phyloP scores from a whole-genome alignment of 2,888 invertebrate species.

The Disparrhopalites patrizii region DNA sequence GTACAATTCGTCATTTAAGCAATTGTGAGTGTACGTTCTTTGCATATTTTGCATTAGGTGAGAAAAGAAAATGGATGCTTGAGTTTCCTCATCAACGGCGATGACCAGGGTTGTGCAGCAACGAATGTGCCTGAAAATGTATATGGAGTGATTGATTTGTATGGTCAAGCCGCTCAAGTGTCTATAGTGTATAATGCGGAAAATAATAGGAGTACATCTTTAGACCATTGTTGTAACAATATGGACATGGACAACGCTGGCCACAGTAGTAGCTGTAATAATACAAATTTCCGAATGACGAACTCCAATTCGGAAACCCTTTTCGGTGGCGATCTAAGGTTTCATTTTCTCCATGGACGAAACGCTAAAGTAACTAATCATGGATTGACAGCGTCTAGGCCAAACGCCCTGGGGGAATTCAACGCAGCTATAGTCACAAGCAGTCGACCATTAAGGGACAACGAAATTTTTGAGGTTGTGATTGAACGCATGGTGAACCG shows the following conservation, averaged over 20 bases:
- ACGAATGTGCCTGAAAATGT: conserved; percentile 80
- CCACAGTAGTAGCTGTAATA: conserved; percentile 12
- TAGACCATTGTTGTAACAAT: conserved; percentile 14
- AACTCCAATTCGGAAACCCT: conserved; percentile 10
- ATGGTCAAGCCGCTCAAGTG: conserved; percentile 91
- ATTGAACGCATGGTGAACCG: conserved; percentile 87
- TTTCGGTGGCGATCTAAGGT: conserved; percentile 66
- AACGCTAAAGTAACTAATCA: conserved; percentile 81
- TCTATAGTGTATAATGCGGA: conserved; percentile 59
- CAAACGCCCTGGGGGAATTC: conserved; percentile 84
- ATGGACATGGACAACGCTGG: conserved; percentile 17
- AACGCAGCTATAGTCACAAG: conserved; percentile 92
- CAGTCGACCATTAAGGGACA: conserved; percentile 77
- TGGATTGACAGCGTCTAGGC: conserved; percentile 78
- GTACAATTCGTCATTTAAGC: too few relatives aligned
- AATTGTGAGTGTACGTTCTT: neutral
- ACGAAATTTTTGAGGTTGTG: conserved; percentile 86
- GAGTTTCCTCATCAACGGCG: conserved; percentile 88
- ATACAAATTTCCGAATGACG: conserved; percentile 8
- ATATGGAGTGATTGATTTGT: conserved; percentile 90
- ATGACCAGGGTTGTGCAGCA: conserved; percentile 83
- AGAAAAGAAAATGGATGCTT: conserved; percentile 78
- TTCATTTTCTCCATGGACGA: conserved; percentile 83
- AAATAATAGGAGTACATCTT: conserved; percentile 12
- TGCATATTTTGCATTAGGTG: neutral